Evolutionary conservation across 2,797 vertebrate species (phyloP).

Genomic region (Tenualosa ilisha): DNA sequence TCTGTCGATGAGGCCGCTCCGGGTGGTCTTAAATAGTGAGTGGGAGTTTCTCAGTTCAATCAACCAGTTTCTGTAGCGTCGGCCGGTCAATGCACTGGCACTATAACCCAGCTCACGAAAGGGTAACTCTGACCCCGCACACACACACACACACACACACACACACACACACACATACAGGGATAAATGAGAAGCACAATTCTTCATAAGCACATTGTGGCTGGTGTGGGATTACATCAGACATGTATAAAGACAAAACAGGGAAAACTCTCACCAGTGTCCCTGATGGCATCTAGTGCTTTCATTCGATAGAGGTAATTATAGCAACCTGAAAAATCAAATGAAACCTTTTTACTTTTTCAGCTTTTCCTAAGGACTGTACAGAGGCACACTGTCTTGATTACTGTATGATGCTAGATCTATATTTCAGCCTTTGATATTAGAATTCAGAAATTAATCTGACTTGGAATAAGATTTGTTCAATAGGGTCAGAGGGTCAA

Average conservation of each 20-base stretch:
- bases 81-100: slow-evolving; percentile 83
- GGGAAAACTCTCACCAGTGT: slow-evolving; percentile 74
- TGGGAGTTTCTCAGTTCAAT: slow-evolving; percentile 83
- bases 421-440: background rate
- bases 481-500: background rate
- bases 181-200: background rate
- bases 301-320: slow-evolving; percentile 94
- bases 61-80: slow-evolving; percentile 86
- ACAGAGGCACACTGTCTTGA: background rate
- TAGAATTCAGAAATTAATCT: background rate
- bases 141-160: background rate
- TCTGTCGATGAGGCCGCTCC: slow-evolving; percentile 79
- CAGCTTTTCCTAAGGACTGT: background rate
- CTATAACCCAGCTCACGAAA: slow-evolving; percentile 78
- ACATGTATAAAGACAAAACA: background rate
- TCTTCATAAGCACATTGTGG: background rate
- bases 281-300: slow-evolving; percentile 90
- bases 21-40: slow-evolving; percentile 75
- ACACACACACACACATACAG: background rate
- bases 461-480: background rate
- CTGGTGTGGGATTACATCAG: background rate
- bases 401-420: background rate
- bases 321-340: slow-evolving; percentile 73
- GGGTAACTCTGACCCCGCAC: slow-evolving; percentile 79
- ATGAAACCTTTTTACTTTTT: background rate